Base-by-base conservation (phyloP, 1,140 invertebrate genomes). In the Rhyacophila brunnea region DNA sequence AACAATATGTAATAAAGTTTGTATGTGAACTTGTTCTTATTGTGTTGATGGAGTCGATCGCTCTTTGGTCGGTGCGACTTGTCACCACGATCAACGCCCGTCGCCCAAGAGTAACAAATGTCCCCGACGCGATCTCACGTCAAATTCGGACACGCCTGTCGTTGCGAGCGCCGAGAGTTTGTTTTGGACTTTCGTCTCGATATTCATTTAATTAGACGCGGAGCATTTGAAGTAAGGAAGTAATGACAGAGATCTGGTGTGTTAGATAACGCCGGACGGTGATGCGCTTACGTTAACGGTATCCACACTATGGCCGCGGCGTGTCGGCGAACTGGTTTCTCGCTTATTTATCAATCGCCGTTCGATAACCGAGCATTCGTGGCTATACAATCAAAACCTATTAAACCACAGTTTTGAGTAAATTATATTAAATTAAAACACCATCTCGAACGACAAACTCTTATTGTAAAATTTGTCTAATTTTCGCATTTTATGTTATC, bases 301-400 rank as follows among this genome's bases (percentile, higher is more conserved):
- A 28, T 28, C 23, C 9, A 28, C 43, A 20, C 11, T 14, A 40
- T 45, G 35, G 23, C 54, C 36, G 54, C 48, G 48, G 35, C 60
- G 43, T 54, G 61, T 58, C 51, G 19, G 45, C 51, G 49, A 63
- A 63, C 55, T 48, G 57, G 61, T 63, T 58, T 58, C 46, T 28
- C 36, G 53, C 49, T 63, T 63, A 63, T 58, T 55, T 58, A 55
- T 58, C 61, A 55, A 62, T 54, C 10, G 32, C 32, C 44, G 53
- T 20, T 28, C 23, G 23, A 28, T 28, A 28, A 28, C 23, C 23
- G 23, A 28, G n/a, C n/a, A n/a, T 40, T n/a, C 40, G n/a, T n/a
- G n/a, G n/a, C n/a, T n/a, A n/a, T n/a, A n/a, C n/a, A n/a, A n/a
- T n/a, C n/a, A n/a, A n/a, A n/a, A n/a, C n/a, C n/a, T n/a, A n/a